These are phyloP conservation scores for Isoperla grammatica DNA, from an alignment of 2,888 invertebrate species.

Conservation along the genomic window DNA sequence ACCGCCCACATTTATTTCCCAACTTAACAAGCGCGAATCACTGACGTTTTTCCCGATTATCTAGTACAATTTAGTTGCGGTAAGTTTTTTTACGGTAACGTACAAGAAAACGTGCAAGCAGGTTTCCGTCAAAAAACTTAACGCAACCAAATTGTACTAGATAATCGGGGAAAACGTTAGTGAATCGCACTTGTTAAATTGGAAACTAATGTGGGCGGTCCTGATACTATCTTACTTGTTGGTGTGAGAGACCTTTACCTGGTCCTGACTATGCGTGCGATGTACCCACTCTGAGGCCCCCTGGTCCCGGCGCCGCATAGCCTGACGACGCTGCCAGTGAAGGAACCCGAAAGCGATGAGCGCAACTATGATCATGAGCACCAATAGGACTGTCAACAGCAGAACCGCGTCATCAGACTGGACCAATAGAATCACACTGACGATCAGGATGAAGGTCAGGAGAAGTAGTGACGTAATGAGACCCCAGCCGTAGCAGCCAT, in stretches of 20 bases:
- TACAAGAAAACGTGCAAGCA: no score
- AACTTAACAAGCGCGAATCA: no score
- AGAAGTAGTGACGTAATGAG: constrained; percentile 14
- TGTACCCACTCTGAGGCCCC: constrained; percentile 20
- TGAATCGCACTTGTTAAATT: no score
- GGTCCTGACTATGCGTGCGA: constrained; percentile 12
- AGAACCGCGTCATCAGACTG: constrained; percentile 4
- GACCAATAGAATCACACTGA: constrained; percentile 8
- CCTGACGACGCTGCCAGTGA: constrained; percentile 15
- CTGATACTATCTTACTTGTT: no score
- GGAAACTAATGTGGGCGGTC: no score
- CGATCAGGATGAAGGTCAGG: constrained; percentile 2
- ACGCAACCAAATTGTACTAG: no score
- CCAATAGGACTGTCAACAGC: constrained; percentile 14
- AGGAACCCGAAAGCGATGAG: constrained; percentile 11
- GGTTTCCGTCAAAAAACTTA: no score
- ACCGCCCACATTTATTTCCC: no score
- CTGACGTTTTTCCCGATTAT: no score
- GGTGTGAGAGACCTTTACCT: neutral
- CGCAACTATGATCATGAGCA: constrained; percentile 4
- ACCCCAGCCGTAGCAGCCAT: constrained; percentile 19
- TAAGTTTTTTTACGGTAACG: no score
- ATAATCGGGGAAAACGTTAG: no score
- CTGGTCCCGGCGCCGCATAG: constrained; percentile 8
- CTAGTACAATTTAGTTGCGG: no score